phyloP scores from a whole-genome alignment of 2,888 invertebrate species.

The Athripsodes cinereus region DNA sequence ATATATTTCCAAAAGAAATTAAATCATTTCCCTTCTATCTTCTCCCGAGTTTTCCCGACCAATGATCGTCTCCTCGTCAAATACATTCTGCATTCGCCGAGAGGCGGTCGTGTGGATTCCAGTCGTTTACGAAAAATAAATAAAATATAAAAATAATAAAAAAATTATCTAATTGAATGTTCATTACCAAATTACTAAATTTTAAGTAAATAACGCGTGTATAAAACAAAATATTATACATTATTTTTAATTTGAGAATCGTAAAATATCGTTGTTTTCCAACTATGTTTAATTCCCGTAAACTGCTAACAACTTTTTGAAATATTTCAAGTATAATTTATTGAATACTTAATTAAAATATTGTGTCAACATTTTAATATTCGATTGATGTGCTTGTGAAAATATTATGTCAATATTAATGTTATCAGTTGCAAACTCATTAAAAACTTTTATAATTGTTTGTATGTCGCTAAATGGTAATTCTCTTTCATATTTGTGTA shows the following conservation, averaged over 20 bases:
- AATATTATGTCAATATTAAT: neutral
- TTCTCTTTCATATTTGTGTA: neutral
- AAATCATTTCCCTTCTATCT: neutral
- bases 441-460: neutral
- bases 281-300: too few species aligned
- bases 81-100: neutral
- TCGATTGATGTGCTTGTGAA: too few species aligned
- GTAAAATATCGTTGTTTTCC: too few species aligned
- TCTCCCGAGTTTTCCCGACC: neutral
- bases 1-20: too few species aligned
- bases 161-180: neutral
- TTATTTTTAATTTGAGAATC: too few species aligned
- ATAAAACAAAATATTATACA: too few species aligned
- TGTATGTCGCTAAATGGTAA: neutral
- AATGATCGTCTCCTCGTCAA: neutral
- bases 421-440: neutral
- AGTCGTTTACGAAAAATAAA: neutral
- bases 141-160: neutral
- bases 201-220: too few species aligned
- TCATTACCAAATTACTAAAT: neutral
- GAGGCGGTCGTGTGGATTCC: neutral
- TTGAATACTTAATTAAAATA: too few species aligned
- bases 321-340: too few species aligned
- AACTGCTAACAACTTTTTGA: too few species aligned
- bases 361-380: too few species aligned